Evolutionary conservation across 1,140 invertebrate genomes (phyloP).

Genomic region (Temnothorax curvispinosus): DNA sequence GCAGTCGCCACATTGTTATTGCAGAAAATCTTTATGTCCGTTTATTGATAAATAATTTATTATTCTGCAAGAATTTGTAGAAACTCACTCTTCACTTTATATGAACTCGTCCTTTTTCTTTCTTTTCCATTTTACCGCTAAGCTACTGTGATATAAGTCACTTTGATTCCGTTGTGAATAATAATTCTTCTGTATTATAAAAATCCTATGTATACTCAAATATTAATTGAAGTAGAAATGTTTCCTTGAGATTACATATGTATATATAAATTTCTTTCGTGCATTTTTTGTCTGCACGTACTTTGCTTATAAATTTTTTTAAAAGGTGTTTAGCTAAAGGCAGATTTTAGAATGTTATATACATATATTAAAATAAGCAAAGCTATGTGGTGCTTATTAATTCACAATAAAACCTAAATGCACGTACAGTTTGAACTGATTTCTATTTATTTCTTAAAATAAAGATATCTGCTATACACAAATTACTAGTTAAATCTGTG

Average conservation of each 20-base stretch:
- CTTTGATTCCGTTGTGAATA: not conserved
- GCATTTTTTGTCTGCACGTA: too few relatives aligned
- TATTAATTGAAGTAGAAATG: constrained; percentile 14
- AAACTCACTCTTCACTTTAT: not conserved
- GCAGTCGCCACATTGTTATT: not conserved
- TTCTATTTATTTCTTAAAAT: not conserved
- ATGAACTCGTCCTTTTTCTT: constrained; percentile 28
- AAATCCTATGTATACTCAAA: not conserved
- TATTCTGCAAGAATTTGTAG: not conserved
- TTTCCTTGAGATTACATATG: too few relatives aligned
- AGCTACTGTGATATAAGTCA: not conserved
- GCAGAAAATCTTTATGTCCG: not conserved
- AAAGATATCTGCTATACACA: not conserved
- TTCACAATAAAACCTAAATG: not conserved
- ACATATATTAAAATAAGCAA: not conserved
- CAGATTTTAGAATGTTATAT: not conserved
- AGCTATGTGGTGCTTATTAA: not conserved
- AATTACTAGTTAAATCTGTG: too few relatives aligned
- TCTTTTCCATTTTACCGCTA: not conserved
- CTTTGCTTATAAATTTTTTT: not conserved
- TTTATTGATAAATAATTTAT: constrained; percentile 12
- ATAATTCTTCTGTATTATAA: constrained; percentile 1
- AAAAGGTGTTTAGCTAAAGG: not conserved
- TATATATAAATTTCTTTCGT: not conserved
- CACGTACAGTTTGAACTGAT: not conserved